Base-by-base conservation (phyloP, 2,797 vertebrate species). In the Pelochelys cantorii region DNA sequence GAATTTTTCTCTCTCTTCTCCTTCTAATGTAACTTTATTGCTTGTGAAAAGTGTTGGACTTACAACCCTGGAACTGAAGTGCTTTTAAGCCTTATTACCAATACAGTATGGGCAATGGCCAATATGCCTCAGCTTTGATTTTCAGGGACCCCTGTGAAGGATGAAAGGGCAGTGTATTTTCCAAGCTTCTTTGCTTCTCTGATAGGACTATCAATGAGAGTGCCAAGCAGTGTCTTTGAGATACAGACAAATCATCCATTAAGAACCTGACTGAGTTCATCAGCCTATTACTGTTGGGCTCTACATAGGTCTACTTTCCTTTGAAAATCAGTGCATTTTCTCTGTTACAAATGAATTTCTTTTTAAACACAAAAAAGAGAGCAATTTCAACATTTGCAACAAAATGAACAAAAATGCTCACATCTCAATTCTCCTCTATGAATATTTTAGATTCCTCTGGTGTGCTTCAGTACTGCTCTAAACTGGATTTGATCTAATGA, bases 41-140 rank as follows among this genome's bases (percentile, higher is more conserved):
- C 25, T 86, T 68, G 10, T 89, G 60, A 85, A 93, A 91, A 83
- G 78, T 60, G 8, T 23, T 91, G 3, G 3, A 80, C 87, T 15
- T 55, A 2, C 93, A 12, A 53, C 56, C 5, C 23, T 86, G 68
- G 75, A 88, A 85, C 11, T 55, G 78, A 59, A 91, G 92, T 12
- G 14, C 11, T 82, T 18, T 53, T 91, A 92, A 90, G 8, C 2
- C 7, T 11, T 82, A 89, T 85, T 85, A 25, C 1, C 11, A 65
- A n/a, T 78, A 20, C 89, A 80, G 52, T 4, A 84, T 59, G 79
- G 7, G 12, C n/a, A 89, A 31, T 20, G 20, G 85, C 93, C 74
- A 80, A 29, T 88, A 93, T 7, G 4, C 74, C 25, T 92, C 42
- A 86, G 12, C 27, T 88, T 88, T 90, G 68, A 88, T 82, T 84